Percentiles rank a stretch among this genome's conserved stretches.
Conservation (phyloP, 2,888 invertebrate genomes). For the Hybos culiciformis region DNA sequence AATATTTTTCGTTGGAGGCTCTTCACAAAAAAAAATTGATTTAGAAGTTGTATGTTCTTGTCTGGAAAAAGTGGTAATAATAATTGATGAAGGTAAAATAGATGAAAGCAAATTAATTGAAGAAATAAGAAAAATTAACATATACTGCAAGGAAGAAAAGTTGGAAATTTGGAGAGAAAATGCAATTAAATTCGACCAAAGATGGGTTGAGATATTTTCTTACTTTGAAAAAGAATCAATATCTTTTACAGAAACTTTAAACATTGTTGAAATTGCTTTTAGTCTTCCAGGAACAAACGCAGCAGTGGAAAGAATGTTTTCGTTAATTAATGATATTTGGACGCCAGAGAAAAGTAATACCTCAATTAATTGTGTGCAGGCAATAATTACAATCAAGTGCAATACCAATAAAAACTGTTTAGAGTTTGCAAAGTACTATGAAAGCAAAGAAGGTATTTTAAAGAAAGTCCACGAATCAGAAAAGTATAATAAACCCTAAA, state of each 20-base stretch:
- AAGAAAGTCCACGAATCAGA: not conserved
- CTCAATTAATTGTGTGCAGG: not conserved
- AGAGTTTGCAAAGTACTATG: not conserved
- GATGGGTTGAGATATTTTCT: constrained; percentile 10
- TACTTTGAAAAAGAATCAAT: constrained; percentile 11
- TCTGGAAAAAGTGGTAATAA: constrained; percentile 9
- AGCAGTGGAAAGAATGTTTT: too few species aligned
- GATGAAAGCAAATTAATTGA: constrained; percentile 9
- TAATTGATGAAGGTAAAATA: constrained; percentile 8
- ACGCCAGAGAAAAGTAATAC: constrained; percentile 5
- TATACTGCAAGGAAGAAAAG: constrained; percentile 7
- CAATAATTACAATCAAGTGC: not conserved
- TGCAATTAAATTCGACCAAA: constrained; percentile 10
- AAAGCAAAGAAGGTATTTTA: not conserved
- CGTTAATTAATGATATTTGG: too few species aligned
- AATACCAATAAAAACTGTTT: not conserved
- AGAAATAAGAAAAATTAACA: constrained; percentile 12
- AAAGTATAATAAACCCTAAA: not conserved
- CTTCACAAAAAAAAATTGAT: not conserved
- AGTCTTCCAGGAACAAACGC: constrained; percentile 6
- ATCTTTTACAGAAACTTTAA: constrained; percentile 7
- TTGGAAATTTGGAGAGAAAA: constrained; percentile 6
- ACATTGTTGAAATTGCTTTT: not conserved
- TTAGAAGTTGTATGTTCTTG: constrained; percentile 6
- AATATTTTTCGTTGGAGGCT: constrained; percentile 5